Conservation (phyloP, 2,797 vertebrate species). For the Anableps anableps region DNA sequence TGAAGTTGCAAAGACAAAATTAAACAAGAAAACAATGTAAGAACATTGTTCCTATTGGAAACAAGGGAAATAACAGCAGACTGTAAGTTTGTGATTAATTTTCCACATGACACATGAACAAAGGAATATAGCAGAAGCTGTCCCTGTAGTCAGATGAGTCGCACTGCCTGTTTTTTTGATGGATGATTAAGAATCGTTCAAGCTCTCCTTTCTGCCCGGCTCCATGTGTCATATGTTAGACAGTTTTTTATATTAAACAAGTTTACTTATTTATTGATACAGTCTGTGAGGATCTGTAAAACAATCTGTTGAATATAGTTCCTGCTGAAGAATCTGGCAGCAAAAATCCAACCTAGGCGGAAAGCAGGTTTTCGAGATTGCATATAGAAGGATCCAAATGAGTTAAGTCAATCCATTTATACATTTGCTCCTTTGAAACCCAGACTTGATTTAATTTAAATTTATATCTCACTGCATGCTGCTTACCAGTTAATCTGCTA, state of each 20-base stretch:
- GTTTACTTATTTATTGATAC: not conserved
- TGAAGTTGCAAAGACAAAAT: not conserved
- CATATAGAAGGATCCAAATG: not conserved
- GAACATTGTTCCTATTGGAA: not conserved
- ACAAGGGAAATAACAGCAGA: not conserved
- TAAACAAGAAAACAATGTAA: not conserved
- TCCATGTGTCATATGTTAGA: not conserved
- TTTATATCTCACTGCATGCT: not conserved
- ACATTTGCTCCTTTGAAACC: not conserved
- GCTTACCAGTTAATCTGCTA: not conserved
- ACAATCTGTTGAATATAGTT: not conserved
- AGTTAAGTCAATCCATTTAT: not conserved
- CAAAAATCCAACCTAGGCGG: not conserved
- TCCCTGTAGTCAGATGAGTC: not conserved
- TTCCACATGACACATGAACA: conserved; percentile 5
- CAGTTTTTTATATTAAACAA: not conserved
- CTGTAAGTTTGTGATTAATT: not conserved
- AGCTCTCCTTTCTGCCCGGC: not conserved
- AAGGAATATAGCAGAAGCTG: not conserved
- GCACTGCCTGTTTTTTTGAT: not conserved
- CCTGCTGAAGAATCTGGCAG: not conserved
- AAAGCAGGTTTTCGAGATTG: not conserved
- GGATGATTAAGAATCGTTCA: not conserved
- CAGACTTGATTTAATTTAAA: not conserved
- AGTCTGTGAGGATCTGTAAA: not conserved